Percentiles rank a stretch among this genome's conserved stretches.
These are phyloP conservation scores for Brachymystax lenok DNA, from an alignment of 2,797 vertebrate species.

Conservation along the genomic window DNA sequence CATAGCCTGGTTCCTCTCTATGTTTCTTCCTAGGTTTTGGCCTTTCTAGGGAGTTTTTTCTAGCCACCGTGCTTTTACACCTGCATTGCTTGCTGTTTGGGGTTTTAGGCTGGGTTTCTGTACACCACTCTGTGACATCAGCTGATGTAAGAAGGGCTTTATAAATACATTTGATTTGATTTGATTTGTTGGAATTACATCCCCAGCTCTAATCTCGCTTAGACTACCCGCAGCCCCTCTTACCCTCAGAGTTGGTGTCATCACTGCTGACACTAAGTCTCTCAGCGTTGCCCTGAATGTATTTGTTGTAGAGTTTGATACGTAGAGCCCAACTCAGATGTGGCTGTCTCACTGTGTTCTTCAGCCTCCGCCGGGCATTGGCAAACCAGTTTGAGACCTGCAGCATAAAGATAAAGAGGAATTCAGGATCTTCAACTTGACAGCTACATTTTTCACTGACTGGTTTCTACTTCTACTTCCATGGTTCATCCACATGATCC, in stretches of 20 bases:
- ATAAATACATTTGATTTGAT: no score
- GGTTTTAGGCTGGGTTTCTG: no score
- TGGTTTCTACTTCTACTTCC: not conserved
- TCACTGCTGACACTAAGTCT: conserved; percentile 96
- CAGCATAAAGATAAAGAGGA: not conserved
- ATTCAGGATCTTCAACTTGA: not conserved
- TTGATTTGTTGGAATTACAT: no score
- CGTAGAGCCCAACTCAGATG: conserved; percentile 98
- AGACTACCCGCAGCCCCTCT: not conserved
- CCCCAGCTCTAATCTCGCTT: no score
- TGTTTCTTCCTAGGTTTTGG: no score
- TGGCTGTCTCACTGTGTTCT: conserved; percentile 97
- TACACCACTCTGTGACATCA: no score
- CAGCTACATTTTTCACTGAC: not conserved
- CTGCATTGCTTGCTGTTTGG: no score
- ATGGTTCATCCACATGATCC: not conserved
- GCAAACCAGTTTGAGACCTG: conserved; percentile 99
- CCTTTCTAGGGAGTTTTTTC: no score
- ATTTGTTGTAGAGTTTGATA: conserved; percentile 99
- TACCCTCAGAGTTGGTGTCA: conserved; percentile 92
- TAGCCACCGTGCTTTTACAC: no score
- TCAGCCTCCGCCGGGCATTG: conserved; percentile 94
- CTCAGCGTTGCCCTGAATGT: conserved; percentile 97
- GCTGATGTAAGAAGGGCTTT: no score
- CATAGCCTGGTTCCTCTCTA: no score